Percentiles rank a stretch among this genome's conserved stretches.
Evolutionary conservation across 2,113 vertebrate genomes (phyloP).

Genomic region (Pogona vitticeps): DNA sequence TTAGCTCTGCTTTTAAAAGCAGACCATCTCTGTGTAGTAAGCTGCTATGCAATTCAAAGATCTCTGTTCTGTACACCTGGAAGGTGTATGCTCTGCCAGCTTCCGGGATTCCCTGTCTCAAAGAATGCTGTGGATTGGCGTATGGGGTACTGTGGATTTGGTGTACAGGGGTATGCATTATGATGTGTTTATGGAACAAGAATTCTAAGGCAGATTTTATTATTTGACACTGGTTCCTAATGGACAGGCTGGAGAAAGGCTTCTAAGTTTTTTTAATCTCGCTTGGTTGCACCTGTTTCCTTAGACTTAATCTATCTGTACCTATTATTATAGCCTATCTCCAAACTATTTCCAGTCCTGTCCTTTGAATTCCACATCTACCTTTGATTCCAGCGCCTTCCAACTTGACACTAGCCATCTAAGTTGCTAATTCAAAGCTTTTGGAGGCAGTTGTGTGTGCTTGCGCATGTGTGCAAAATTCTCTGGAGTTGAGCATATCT

Average conservation of each 20-base stretch:
- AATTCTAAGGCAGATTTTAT: not conserved
- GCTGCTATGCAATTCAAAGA: not conserved
- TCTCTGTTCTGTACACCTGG: not conserved
- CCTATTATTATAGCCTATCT: not conserved
- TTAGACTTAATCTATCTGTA: not conserved
- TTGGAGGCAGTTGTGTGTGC: too few species aligned
- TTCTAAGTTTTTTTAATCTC: not conserved
- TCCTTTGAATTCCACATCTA: not conserved
- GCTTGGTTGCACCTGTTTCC: not conserved
- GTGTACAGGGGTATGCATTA: not conserved
- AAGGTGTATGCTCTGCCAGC: not conserved
- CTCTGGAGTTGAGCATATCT: not conserved
- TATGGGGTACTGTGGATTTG: not conserved
- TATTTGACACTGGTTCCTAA: not conserved
- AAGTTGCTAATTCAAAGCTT: not conserved
- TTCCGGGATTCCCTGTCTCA: not conserved
- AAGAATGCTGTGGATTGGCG: conserved; percentile 9
- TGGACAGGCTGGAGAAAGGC: not conserved
- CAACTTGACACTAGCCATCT: not conserved
- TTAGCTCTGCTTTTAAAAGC: not conserved
- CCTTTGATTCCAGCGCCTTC: not conserved
- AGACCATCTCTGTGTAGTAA: not conserved
- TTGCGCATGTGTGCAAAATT: not conserved
- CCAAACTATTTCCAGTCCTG: too few species aligned
- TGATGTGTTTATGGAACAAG: not conserved